Evolutionary conservation across 1,140 invertebrate species (phyloP).

Genomic region (Drosophila guanche): DNA sequence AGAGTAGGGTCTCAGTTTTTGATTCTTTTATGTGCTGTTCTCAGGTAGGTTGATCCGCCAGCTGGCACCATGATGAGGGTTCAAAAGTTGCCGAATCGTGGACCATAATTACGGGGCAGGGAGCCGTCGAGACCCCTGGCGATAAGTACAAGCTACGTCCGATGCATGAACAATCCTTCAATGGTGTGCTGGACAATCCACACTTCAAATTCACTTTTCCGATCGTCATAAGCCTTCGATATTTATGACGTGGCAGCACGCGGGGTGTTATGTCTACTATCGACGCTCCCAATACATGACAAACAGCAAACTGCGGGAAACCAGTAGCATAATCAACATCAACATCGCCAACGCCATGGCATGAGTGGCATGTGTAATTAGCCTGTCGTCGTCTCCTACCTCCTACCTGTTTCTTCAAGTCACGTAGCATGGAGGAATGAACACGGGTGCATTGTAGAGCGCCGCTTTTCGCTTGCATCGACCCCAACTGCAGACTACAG

Average conservation of each 20-base stretch:
- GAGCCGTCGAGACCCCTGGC: conserved; percentile 12
- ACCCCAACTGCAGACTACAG: conserved; percentile 40
- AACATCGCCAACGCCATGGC: conserved; percentile 7
- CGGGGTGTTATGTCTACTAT: conserved; percentile 13
- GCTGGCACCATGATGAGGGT: conserved; percentile 44
- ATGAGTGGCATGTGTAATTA: conserved; percentile 75
- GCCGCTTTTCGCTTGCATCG: conserved; percentile 4
- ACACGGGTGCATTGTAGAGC: conserved; percentile 25
- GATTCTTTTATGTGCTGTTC: conserved; percentile 18
- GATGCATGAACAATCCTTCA: conserved; percentile 2
- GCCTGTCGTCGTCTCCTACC: conserved; percentile 29
- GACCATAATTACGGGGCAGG: conserved; percentile 52
- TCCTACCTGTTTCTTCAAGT: background rate
- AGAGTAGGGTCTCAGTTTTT: conserved; percentile 52
- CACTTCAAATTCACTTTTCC: conserved; percentile 11
- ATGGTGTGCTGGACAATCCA: conserved; percentile 2
- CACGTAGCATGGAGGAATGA: background rate
- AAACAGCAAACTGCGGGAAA: conserved; percentile 37
- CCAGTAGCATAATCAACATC: conserved; percentile 16
- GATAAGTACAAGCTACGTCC: conserved; percentile 48
- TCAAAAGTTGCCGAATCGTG: conserved; percentile 55
- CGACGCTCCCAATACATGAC: conserved; percentile 42
- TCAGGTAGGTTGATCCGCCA: conserved; percentile 10
- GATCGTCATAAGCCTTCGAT: conserved; percentile 43
- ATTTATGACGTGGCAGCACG: conserved; percentile 48